Conservation (phyloP, 1,140 invertebrate species). For the Bombus haemorrhoidalis region DNA sequence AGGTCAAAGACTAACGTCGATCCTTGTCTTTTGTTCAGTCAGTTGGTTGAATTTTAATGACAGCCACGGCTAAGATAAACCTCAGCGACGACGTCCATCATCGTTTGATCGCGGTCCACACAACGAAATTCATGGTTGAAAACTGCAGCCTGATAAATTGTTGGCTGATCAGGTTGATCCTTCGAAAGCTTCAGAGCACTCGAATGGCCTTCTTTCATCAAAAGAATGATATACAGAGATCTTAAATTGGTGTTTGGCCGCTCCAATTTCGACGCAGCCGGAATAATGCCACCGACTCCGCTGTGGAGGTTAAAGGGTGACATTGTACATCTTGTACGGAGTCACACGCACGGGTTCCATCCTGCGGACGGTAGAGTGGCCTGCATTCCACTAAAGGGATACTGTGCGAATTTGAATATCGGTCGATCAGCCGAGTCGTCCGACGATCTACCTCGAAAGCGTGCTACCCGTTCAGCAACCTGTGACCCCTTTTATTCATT, state of each 20-base stretch:
- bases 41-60: conserved; percentile 15
- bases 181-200: too few relatives aligned
- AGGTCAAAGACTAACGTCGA: too few relatives aligned
- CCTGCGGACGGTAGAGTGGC: conserved; percentile 38
- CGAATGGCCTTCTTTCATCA: conserved; percentile 16
- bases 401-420: conserved; percentile 64
- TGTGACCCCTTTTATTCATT: conserved; percentile 56
- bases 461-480: conserved; percentile 53
- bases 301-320: background rate
- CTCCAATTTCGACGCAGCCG: conserved; percentile 27
- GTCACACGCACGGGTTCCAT: conserved; percentile 25
- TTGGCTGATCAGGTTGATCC: conserved; percentile 31
- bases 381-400: conserved; percentile 57
- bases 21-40: too few relatives aligned
- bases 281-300: conserved; percentile 20
- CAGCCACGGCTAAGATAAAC: too few relatives aligned
- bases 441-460: conserved; percentile 38
- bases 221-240: background rate
- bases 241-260: conserved; percentile 59
- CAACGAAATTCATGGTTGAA: conserved; percentile 8
- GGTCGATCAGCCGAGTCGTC: conserved; percentile 49
- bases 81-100: background rate
- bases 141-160: conserved; percentile 25
- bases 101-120: background rate
- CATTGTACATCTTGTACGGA: conserved; percentile 11